A percentile compares a stretch with the other conserved stretches of the same genome.
phyloP scores from a whole-genome alignment of 2,797 vertebrate species.

The Labeo calbasu region DNA sequence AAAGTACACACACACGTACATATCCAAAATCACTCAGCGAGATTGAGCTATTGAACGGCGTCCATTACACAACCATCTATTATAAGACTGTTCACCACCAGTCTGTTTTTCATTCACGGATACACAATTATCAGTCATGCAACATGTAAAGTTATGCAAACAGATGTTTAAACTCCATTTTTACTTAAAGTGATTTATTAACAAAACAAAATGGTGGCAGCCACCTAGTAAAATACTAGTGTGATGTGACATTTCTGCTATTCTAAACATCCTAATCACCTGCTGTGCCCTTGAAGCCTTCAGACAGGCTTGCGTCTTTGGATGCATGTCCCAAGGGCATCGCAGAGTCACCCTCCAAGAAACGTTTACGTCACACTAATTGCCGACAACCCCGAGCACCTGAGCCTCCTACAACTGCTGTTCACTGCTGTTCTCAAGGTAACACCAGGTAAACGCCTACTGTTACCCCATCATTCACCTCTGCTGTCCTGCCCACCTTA shows the following conservation, averaged over 20 bases:
- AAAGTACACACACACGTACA: conserved; percentile 30
- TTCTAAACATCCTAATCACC: conserved; percentile 10
- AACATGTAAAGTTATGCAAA: neutral
- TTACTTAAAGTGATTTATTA: neutral
- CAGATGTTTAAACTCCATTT: neutral
- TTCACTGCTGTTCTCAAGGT: conserved; percentile 68
- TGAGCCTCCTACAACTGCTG: conserved; percentile 42
- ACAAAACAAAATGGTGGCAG: conserved; percentile 6
- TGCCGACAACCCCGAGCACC: conserved; percentile 32
- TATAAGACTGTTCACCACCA: conserved; percentile 5
- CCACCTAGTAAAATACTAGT: neutral
- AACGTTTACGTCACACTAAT: conserved; percentile 15
- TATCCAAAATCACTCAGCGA: conserved; percentile 38
- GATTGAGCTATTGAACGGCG: conserved; percentile 39
- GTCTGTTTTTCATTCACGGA: neutral
- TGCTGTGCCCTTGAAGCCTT: neutral
- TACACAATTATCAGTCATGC: neutral
- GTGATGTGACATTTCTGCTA: neutral
- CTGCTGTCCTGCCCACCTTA: neutral
- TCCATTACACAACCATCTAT: conserved; percentile 47
- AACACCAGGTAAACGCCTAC: conserved; percentile 62
- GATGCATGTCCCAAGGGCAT: conserved; percentile 38
- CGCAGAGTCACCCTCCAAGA: conserved; percentile 37
- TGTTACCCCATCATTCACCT: neutral
- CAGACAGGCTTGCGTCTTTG: conserved; percentile 2